Base-by-base conservation (phyloP, 2,888 invertebrate genomes). In the Dasysyrphus tricinctus region DNA sequence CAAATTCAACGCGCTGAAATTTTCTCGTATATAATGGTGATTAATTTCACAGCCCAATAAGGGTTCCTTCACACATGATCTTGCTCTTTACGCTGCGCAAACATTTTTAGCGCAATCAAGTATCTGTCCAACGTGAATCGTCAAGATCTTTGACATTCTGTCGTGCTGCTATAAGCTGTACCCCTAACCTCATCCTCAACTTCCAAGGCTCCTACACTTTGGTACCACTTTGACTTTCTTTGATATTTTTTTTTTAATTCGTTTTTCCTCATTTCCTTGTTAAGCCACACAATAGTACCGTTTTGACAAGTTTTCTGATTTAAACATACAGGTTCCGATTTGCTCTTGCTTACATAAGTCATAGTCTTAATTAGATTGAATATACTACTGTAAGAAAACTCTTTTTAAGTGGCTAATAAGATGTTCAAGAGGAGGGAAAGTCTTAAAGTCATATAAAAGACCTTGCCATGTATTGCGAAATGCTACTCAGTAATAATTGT, bases 251-350 rank as follows among this genome's bases (percentile, higher is more conserved):
- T 19, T 49, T 70, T 19, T 8, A n/a, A 37, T 39, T 57, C 29
- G 42, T 56, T 80, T 80, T 86, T 86, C 72, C 67, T 86, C 51
- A 75, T 82, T 86, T 82, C 86, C 82, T 86, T 79, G 72, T 79
- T 70, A 24, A 72, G 19, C 59, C 39, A 49, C 67, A 76, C 75
- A 82, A 82, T 75, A 72, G 74, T 61, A 34, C 59, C 63, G 78
- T 67, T 72, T 82, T 44, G 51, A 75, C 82, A 75, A 79, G 82
- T 75, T 82, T 69, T 82, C 47, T 78, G 29, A 75, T 79, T 82
- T 65, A 72, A 82, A 75, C 37, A 86, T 78, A 86, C 86, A 70
- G 73, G 81, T 86, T 84, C 44, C 14, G 59, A 44, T 65, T 70
- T 34, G 47, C 44, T 61, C 34, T 37, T 70, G 70, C 54, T 78